Percentiles rank a stretch among this genome's conserved stretches.
Evolutionary conservation across 2,888 invertebrate species (phyloP).

Genomic region (Drosophila maculinotata): DNA sequence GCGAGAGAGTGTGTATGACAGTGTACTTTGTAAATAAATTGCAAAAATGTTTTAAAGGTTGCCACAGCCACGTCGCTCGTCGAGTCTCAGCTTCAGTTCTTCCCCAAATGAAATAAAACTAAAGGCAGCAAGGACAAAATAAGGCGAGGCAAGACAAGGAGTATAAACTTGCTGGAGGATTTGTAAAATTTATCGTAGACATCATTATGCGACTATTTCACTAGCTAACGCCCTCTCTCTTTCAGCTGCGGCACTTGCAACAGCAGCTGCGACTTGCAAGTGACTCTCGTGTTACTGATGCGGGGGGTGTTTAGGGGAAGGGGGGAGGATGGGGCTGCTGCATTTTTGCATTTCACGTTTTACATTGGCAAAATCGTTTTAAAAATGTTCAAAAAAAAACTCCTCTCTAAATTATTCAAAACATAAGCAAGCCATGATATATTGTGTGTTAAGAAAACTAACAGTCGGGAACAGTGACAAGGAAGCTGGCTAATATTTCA

Average conservation of each 20-base stretch:
- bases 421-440: constrained; percentile 68
- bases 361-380: constrained; percentile 72
- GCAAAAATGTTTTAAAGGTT: constrained; percentile 79
- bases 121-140: constrained; percentile 29
- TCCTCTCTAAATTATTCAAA: constrained; percentile 70
- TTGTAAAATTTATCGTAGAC: constrained; percentile 78
- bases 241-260: background rate
- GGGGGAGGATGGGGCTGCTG: too few species aligned
- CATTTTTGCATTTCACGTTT: constrained; percentile 70
- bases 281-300: constrained; percentile 26
- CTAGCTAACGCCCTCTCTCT: constrained; percentile 30
- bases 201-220: constrained; percentile 76
- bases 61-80: constrained; percentile 59
- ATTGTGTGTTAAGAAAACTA: constrained; percentile 28
- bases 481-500: constrained; percentile 8
- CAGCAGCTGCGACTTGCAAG: constrained; percentile 48
- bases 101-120: constrained; percentile 59
- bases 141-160: constrained; percentile 21
- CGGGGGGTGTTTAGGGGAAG: too few species aligned
- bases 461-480: constrained; percentile 1
- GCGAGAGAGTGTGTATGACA: constrained; percentile 31
- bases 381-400: constrained; percentile 52
- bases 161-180: constrained; percentile 63
- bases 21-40: constrained; percentile 65
- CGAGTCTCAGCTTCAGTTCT: constrained; percentile 3